Evolutionary conservation across 2,797 vertebrate species (phyloP).

Genomic region (Peromyscus eremicus): DNA sequence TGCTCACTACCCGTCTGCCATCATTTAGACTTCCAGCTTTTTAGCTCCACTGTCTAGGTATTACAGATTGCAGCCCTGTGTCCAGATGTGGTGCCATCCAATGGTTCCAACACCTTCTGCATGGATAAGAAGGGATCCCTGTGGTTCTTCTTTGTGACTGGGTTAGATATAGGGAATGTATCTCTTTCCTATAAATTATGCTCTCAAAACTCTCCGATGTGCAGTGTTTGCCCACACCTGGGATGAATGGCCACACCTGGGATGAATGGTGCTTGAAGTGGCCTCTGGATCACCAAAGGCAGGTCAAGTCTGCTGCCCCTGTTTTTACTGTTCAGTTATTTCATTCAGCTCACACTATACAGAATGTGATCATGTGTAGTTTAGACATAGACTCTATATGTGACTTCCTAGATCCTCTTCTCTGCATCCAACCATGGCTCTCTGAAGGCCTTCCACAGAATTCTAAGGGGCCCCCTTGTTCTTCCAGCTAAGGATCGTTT

Average conservation of each 20-base stretch:
- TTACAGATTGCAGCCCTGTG: not conserved
- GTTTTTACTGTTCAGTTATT: constrained; percentile 20
- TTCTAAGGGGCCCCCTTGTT: not conserved
- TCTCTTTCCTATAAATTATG: not conserved
- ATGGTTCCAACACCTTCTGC: not conserved
- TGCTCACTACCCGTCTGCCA: too few species aligned
- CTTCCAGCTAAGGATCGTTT: not conserved
- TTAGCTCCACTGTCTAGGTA: not conserved
- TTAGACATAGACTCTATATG: not conserved
- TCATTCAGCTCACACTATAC: not conserved
- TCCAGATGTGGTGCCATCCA: not conserved
- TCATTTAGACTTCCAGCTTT: not conserved
- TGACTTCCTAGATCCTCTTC: not conserved
- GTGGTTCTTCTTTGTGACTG: not conserved
- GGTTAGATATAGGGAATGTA: not conserved
- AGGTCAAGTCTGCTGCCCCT: not conserved
- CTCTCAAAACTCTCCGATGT: not conserved
- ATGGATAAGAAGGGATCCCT: not conserved
- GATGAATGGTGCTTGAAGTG: not conserved
- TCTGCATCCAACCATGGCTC: not conserved
- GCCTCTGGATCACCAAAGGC: constrained; percentile 35
- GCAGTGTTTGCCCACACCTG: not conserved
- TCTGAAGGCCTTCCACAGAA: not conserved
- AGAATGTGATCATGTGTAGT: not conserved
- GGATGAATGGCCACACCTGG: not conserved